phyloP scores from a whole-genome alignment of 1,140 invertebrate species.

The Hylaeus anthracinus region DNA sequence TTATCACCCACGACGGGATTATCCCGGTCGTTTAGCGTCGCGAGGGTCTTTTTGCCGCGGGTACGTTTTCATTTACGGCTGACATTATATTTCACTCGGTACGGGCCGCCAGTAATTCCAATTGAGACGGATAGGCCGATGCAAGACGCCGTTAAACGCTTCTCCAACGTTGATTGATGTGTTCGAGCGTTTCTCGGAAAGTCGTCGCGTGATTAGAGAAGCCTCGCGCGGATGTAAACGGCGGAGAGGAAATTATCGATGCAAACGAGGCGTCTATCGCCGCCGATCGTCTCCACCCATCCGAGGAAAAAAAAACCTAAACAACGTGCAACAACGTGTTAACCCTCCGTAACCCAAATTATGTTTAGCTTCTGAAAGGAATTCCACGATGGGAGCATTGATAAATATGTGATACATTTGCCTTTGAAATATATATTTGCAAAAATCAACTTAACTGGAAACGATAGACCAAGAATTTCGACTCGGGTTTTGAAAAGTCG shows the following conservation, averaged over 20 bases:
- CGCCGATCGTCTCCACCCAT: neutral
- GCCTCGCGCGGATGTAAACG: neutral
- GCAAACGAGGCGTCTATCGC: neutral
- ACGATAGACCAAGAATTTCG: no score
- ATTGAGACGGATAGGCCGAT: slow-evolving; percentile 36
- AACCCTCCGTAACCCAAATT: no score
- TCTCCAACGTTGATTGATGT: slow-evolving; percentile 36
- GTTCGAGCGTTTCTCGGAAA: slow-evolving; percentile 8
- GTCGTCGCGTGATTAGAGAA: neutral
- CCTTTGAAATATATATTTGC: no score
- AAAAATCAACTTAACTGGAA: no score
- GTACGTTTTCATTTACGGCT: slow-evolving; percentile 39
- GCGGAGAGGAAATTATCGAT: neutral
- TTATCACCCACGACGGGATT: slow-evolving; percentile 44
- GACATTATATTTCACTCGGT: slow-evolving; percentile 41
- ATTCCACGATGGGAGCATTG: no score
- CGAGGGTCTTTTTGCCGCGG: slow-evolving; percentile 11
- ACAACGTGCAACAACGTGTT: neutral
- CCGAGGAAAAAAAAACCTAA: no score
- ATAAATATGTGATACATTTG: no score
- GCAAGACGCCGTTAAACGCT: neutral
- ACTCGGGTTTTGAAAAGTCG: no score
- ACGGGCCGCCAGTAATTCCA: slow-evolving; percentile 19
- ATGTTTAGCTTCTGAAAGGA: no score
- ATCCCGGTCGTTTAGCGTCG: slow-evolving; percentile 46